phyloP scores from a whole-genome alignment of 2,888 invertebrate genomes.

The Galerucella nymphaeae region DNA sequence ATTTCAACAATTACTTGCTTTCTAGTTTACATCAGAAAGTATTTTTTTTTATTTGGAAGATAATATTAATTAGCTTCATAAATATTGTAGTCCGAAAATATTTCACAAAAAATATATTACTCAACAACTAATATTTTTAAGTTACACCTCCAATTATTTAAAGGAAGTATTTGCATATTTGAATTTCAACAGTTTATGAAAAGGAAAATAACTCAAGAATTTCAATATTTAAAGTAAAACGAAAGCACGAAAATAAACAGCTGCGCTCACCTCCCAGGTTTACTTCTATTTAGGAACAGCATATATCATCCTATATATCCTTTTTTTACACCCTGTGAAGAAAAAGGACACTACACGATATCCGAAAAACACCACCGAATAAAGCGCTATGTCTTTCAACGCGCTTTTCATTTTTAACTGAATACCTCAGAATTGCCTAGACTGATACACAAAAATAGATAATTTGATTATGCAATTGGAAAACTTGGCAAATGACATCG shows the following conservation, averaged over 20 bases:
- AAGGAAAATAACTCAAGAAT: neutral
- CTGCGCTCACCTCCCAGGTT: conserved; percentile 33
- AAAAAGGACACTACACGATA: conserved; percentile 8
- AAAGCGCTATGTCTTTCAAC: conserved; percentile 12
- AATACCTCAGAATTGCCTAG: conserved; percentile 28
- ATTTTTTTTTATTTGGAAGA: neutral
- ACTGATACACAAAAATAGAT: conserved; percentile 34
- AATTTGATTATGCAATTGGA: conserved; percentile 33
- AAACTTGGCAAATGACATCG: conserved; percentile 34
- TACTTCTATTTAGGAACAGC: conserved; percentile 33
- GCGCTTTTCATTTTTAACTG: conserved; percentile 34
- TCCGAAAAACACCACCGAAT: conserved; percentile 28
- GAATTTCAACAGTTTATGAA: neutral
- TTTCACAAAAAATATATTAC: neutral
- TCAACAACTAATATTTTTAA: conserved; percentile 1
- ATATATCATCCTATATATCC: conserved; percentile 28
- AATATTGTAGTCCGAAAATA: neutral
- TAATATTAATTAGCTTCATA: neutral
- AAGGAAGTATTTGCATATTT: neutral
- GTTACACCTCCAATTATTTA: neutral
- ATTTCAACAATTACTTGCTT: neutral
- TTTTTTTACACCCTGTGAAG: conserved; percentile 5
- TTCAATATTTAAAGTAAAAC: neutral
- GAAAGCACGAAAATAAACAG: conserved; percentile 23
- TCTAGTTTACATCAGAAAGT: neutral